phyloP scores from a whole-genome alignment of 2,888 invertebrate genomes.

The Coenonympha glycerion region DNA sequence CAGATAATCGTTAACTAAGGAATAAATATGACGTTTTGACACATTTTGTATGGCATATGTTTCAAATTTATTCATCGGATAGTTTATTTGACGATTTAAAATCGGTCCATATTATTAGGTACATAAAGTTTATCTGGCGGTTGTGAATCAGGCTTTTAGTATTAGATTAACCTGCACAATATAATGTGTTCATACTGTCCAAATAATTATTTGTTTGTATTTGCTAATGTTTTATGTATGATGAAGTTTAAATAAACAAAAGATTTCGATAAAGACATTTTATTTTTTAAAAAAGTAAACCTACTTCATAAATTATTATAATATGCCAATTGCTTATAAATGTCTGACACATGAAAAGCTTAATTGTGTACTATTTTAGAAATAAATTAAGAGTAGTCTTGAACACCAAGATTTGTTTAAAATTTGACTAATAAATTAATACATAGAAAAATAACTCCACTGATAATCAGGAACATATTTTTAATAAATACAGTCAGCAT shows the following conservation, averaged over 20 bases:
- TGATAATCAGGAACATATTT: background rate
- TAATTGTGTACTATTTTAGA: background rate
- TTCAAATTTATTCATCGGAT: too few relatives aligned
- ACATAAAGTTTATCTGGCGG: too few relatives aligned
- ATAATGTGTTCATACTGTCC: too few relatives aligned
- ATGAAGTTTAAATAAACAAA: background rate
- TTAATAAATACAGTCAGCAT: background rate
- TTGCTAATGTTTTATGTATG: background rate
- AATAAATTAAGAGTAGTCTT: background rate
- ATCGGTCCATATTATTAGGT: too few relatives aligned
- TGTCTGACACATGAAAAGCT: conserved; percentile 18
- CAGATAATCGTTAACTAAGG: too few relatives aligned
- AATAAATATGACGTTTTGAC: too few relatives aligned
- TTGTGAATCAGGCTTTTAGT: too few relatives aligned
- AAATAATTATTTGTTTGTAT: background rate
- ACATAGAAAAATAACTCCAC: background rate
- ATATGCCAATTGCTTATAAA: conserved; percentile 34
- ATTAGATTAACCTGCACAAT: too few relatives aligned
- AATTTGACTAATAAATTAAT: background rate
- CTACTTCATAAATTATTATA: conserved; percentile 24
- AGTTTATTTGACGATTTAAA: too few relatives aligned
- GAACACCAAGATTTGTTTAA: background rate
- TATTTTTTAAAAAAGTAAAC: conserved; percentile 29
- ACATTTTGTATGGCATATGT: too few relatives aligned
- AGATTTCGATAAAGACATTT: conserved; percentile 9